A percentile compares a stretch with the other conserved stretches of the same genome.
Evolutionary conservation across 2,113 vertebrate species (phyloP).

Genomic region (Mionectes macconnelli): DNA sequence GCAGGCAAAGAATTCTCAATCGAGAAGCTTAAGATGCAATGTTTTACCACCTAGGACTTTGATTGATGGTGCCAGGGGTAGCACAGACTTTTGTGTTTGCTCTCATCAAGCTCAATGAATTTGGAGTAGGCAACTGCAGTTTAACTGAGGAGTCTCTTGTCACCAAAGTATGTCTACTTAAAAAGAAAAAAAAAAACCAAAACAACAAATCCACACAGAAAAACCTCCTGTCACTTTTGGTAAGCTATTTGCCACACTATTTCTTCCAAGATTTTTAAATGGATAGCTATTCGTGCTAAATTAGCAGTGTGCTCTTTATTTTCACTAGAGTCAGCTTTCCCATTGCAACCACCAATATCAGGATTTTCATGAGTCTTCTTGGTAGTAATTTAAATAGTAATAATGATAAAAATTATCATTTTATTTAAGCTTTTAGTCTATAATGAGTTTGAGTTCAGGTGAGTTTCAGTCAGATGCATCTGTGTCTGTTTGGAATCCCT

Average conservation of each 20-base stretch:
- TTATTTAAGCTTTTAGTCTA: not conserved
- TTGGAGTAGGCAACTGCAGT: not conserved
- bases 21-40: not conserved
- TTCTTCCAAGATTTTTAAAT: not conserved
- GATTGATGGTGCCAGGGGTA: not conserved
- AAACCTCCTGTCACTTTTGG: not conserved
- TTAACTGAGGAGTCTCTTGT: not conserved
- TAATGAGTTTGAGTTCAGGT: not conserved
- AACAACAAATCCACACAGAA: not conserved
- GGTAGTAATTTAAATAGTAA: not conserved
- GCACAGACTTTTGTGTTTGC: not conserved
- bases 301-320: not conserved
- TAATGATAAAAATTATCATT: not conserved
- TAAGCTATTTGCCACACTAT: not conserved
- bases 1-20: conserved; percentile 39
- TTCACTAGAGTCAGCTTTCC: not conserved
- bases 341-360: not conserved
- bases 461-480: not conserved
- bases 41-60: not conserved
- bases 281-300: not conserved
- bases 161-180: not conserved
- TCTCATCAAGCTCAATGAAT: not conserved
- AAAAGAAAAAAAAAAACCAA: not conserved
- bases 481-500: not conserved
- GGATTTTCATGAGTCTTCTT: not conserved